These are phyloP conservation scores for Ciona savignyi DNA, from an alignment of 23 tunicate species.

Conservation along the genomic window DNA sequence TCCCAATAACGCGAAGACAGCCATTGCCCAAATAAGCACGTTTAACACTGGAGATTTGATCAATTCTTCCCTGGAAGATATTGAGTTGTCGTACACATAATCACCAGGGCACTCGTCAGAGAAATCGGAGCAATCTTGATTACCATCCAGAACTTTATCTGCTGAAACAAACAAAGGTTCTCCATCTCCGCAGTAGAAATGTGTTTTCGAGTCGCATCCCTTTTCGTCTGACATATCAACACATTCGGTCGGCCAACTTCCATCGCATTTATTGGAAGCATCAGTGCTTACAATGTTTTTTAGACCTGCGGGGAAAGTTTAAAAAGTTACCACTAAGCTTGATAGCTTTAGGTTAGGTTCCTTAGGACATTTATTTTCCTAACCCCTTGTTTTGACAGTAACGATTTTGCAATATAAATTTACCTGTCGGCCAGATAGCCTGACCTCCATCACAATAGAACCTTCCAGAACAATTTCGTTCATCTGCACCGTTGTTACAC, in stretches of 20 bases:
- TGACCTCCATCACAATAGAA: constrained; percentile 18
- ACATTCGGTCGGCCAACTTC: constrained; percentile 9
- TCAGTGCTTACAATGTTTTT: constrained; percentile 8
- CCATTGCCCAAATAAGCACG: constrained; percentile 31
- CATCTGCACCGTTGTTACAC: constrained; percentile 23
- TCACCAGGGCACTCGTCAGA: constrained; percentile 38
- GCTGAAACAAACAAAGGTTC: constrained; percentile 22
- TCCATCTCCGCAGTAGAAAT: constrained; percentile 41
- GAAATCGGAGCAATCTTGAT: constrained; percentile 26
- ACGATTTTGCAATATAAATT: too few relatives aligned
- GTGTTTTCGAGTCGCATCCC: constrained; percentile 19
- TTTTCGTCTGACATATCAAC: constrained; percentile 33
- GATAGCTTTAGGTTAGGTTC: too few relatives aligned
- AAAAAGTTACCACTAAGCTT: too few relatives aligned
- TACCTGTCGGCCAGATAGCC: constrained; percentile 1
- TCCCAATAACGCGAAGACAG: constrained; percentile 13
- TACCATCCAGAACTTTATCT: constrained; percentile 23
- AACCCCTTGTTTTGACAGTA: too few relatives aligned
- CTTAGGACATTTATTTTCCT: too few relatives aligned
- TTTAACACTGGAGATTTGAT: constrained; percentile 1
- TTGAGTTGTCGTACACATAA: constrained; percentile 13
- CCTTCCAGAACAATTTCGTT: neutral
- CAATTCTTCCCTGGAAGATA: constrained; percentile 30
- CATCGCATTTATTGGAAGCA: constrained; percentile 21
- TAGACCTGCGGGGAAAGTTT: neutral